Evolutionary conservation across 2,888 invertebrate genomes (phyloP), one percentile per base, ranked within the genome.

Genomic region (Bugulina stolonifera): DNA sequence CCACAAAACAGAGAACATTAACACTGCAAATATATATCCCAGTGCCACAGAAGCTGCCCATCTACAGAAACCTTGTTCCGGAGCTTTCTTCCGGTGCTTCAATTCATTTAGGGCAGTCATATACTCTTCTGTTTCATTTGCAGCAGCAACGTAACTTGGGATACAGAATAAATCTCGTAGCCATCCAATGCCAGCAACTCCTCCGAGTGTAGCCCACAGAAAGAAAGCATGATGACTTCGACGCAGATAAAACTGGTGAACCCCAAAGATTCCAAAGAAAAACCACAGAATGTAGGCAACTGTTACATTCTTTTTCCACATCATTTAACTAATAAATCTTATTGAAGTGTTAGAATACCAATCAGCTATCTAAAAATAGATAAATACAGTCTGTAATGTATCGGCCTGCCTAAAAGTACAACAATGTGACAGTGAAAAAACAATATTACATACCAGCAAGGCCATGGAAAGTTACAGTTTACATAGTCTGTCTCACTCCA

Each of bases 181-280:
- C 92, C 94, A 94, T 10, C 95, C 95, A 23, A 92, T 80, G 0
- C 93, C 92, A 78, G 89, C 87, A 80, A 92, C 93, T 1, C 82
- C 94, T 0, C 92, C 94, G 25, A 93, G 85, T 0, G 93, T 93
- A 73, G 90, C 90, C 89, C 92, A 92, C 89, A 92, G 93, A 0
- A 94, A 87, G 81, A 96, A 92, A 0, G 93, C 96, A 78, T 97
- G 97, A 29, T 90, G 88, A 84, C 95, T 93, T 73, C 96, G 87
- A 72, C 90, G 89, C 75, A 97, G 86, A 85, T 97, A 97, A 79
- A 96, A 89, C 82, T 95, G 93, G 85, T 97, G 97, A 2, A 92
- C 85, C 0, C 96, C 96, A 77, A 93, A 90, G 78, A 92, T 85
- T 1, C 97, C 97, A 25, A 93, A 93, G 77, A 93, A 88, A 0